Evolutionary conservation across 23 tunicate genomes (phyloP), one percentile per base, ranked within the genome.

Genomic region (Clavelina lepadiformis): DNA sequence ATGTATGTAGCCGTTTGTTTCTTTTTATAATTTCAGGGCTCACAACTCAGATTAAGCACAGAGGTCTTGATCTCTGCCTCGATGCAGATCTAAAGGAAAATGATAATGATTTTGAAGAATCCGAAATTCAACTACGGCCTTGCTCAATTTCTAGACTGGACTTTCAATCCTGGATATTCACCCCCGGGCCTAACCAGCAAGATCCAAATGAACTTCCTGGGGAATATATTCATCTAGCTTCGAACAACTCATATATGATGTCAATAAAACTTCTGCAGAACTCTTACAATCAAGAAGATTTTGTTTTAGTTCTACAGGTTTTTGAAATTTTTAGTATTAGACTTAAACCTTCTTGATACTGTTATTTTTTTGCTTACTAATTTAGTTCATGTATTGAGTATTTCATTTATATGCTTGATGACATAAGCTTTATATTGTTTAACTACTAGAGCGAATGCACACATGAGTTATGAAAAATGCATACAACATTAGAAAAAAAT

Each of bases 41-140:
- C 23, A 69, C 67, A 2, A 79, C 95, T 5, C 79, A 71, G 45
- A 86, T 86, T 35, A 77, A 72, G 50, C 95, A 86, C 37, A 75
- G 95, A 44, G 54, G 57, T 57, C 61, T 86, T 46, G 75, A 65
- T 33, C 31, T 82, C 33, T 82, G 91, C 51, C 26, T 82, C 31
- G 81, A 74, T 25, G 74, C 81, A 3, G 29, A 51, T 8, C 30
- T 56, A 19, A 69, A 78, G 29, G 46, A 62, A 11, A 22, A 23
- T 0, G 49, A 33, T 19, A 3, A 57, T 21, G 37, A 56, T 0
- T 58, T 32, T 1, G 27, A 13, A 38, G 24, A 62, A 4, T 61
- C 25, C 7, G 35, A 35, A 19, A 56, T 74, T 8, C 24, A 5
- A 26, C 64, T 74, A 18, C 61, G 38, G 23, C 70, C 70, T 25